Percentiles rank a stretch among this genome's conserved stretches.
These are phyloP conservation scores for Peribatodes rhomboidaria DNA, from an alignment of 2,888 invertebrate genomes.

Conservation along the genomic window DNA sequence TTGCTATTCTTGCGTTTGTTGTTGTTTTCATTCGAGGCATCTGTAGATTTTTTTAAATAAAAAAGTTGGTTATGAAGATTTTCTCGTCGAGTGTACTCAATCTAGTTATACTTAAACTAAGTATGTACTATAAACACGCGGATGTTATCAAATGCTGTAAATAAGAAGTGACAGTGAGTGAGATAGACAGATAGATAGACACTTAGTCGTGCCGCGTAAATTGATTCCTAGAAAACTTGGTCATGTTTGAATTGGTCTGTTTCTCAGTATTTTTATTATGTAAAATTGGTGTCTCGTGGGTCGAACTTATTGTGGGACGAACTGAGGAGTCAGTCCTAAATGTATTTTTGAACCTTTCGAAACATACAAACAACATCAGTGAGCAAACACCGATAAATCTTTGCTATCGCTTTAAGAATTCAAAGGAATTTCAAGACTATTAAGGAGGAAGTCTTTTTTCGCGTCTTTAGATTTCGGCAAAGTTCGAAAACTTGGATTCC, in stretches of 20 bases:
- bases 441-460: conserved; percentile 1
- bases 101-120: background rate
- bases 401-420: background rate
- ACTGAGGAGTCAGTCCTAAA: too few relatives aligned
- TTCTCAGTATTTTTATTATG: background rate
- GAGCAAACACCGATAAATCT: background rate
- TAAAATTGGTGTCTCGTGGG: conserved; percentile 7
- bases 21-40: too few relatives aligned
- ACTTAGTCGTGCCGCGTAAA: conserved; percentile 23
- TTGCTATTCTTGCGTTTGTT: too few relatives aligned
- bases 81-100: too few relatives aligned
- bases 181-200: too few relatives aligned
- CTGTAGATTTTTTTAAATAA: too few relatives aligned
- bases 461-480: conserved; percentile 5
- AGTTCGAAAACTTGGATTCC: conserved; percentile 13
- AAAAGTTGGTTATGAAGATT: too few relatives aligned
- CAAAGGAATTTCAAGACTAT: background rate
- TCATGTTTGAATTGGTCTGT: background rate
- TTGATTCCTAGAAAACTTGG: conserved; percentile 34
- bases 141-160: conserved; percentile 29
- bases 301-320: background rate
- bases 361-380: background rate
- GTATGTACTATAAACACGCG: too few relatives aligned
- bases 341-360: background rate
- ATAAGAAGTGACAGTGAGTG: conserved; percentile 39